phyloP scores from a whole-genome alignment of 2,797 vertebrate species.

The Fistularia commersonii region DNA sequence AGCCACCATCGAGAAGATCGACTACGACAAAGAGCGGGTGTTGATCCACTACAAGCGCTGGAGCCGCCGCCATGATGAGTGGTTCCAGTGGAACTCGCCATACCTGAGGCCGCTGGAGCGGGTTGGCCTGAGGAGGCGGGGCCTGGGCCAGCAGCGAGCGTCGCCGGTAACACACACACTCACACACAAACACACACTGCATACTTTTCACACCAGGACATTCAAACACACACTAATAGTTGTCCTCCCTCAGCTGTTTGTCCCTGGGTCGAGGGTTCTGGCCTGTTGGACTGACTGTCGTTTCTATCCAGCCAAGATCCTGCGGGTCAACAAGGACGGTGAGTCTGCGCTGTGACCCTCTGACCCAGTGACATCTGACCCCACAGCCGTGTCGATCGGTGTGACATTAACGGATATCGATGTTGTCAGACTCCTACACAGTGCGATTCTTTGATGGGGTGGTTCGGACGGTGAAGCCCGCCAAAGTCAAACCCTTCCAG shows the following conservation, averaged over 20 bases:
- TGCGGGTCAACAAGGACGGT: constrained; percentile 87
- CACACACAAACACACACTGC: not conserved
- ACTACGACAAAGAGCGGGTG: constrained; percentile 86
- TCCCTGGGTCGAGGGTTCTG: constrained; percentile 83
- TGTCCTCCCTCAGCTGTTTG: constrained; percentile 70
- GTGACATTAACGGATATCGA: not conserved
- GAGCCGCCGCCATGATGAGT: constrained; percentile 90
- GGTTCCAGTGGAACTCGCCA: constrained; percentile 90
- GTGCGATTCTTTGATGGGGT: constrained; percentile 97
- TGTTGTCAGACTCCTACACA: constrained; percentile 86
- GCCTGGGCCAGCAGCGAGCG: constrained; percentile 21
- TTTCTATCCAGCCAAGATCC: constrained; percentile 91
- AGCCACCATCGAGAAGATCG: constrained; percentile 89
- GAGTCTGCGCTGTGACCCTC: constrained; percentile 27
- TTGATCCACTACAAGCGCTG: constrained; percentile 90
- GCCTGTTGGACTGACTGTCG: constrained; percentile 95
- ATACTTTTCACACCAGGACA: not conserved
- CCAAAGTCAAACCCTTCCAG: constrained; percentile 92
- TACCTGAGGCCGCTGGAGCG: constrained; percentile 87
- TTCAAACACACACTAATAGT: not conserved
- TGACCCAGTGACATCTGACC: no score
- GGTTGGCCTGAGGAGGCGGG: constrained; percentile 80
- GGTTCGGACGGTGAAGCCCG: constrained; percentile 92
- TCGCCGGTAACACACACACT: constrained; percentile 35
- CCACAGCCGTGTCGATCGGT: no score